phyloP scores from a whole-genome alignment of 2,888 invertebrate species.

The Dorcus parallelipipedus region DNA sequence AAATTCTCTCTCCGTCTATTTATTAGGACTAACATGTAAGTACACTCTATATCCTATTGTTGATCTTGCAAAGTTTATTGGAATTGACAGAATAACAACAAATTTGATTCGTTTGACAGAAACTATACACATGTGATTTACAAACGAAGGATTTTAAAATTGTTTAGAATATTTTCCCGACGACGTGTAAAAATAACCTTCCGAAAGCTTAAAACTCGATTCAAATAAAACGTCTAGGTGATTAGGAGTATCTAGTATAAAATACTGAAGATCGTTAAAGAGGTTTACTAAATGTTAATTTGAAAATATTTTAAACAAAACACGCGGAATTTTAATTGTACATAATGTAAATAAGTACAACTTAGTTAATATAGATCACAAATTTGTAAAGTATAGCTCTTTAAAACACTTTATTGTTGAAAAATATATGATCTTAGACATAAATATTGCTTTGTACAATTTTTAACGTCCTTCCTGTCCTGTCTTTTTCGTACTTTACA shows the following conservation, averaged over 20 bases:
- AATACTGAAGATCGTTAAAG: too few species aligned
- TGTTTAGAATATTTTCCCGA: constrained; percentile 41
- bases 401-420: constrained; percentile 46
- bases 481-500: neutral
- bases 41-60: constrained; percentile 45
- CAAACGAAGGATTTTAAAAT: constrained; percentile 25
- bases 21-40: constrained; percentile 30
- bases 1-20: constrained; percentile 45
- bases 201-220: neutral
- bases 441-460: neutral
- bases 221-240: neutral
- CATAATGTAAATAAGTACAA: constrained; percentile 42
- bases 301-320: constrained; percentile 41
- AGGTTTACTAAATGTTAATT: constrained; percentile 1
- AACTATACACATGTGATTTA: constrained; percentile 35
- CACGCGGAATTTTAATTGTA: constrained; percentile 34
- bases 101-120: constrained; percentile 20
- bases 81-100: constrained; percentile 32
- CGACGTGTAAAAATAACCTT: constrained; percentile 1
- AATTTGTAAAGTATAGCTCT: constrained; percentile 46
- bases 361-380: constrained; percentile 32
- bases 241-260: too few species aligned
- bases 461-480: too few species aligned
- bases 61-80: constrained; percentile 49
- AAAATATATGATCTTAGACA: constrained; percentile 42